Percentiles rank a stretch among this genome's conserved stretches.
phyloP scores from a whole-genome alignment of 1,140 invertebrate species.

The Drosophila pachea region DNA sequence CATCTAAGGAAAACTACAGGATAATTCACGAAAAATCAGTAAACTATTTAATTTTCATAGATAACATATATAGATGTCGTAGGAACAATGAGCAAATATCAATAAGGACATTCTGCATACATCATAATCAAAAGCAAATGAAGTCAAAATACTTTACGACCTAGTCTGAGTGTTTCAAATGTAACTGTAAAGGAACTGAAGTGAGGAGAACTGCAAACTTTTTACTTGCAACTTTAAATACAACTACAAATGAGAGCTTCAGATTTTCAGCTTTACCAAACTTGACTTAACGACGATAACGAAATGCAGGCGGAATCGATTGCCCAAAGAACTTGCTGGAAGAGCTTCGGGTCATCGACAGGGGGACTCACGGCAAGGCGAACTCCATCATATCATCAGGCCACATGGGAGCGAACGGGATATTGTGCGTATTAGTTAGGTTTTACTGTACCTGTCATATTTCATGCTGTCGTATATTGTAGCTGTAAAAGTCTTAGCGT shows the following conservation, averaged over 20 bases:
- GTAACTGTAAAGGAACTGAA: conserved; percentile 3
- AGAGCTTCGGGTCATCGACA: no score
- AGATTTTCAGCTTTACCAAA: no score
- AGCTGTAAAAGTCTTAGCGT: conserved; percentile 20
- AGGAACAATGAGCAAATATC: no score
- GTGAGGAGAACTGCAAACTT: conserved; percentile 7
- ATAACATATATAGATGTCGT: no score
- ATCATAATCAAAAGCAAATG: conserved; percentile 24
- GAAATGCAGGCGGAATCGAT: no score
- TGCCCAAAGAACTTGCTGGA: no score
- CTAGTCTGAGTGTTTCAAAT: not conserved
- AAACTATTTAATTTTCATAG: no score
- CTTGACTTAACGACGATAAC: no score
- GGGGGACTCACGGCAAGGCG: not conserved
- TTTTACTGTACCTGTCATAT: conserved; percentile 39
- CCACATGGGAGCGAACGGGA: not conserved
- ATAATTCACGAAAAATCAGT: conserved; percentile 22
- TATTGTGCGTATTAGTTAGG: conserved; percentile 18
- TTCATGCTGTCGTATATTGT: conserved; percentile 18
- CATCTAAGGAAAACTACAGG: conserved; percentile 47
- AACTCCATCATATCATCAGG: conserved; percentile 43
- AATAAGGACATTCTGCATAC: no score
- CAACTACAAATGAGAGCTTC: no score
- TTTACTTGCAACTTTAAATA: not conserved
- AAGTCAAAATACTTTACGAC: not conserved